phyloP scores from a whole-genome alignment of 2,113 vertebrate species.

The Hippocampus barbouri region DNA sequence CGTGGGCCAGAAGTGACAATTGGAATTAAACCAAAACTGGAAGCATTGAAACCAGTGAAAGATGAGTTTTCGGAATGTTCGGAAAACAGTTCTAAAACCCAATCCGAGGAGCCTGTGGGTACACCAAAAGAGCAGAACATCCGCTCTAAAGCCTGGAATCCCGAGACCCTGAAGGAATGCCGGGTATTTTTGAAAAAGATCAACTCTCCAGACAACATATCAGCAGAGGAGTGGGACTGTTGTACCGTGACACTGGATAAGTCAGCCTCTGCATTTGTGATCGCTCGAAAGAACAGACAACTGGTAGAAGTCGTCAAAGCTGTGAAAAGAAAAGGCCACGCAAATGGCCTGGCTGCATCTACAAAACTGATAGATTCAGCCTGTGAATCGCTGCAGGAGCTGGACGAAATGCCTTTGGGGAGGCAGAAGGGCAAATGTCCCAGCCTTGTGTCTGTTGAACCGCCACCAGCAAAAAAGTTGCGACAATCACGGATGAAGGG shows the following conservation, averaged over 20 bases:
- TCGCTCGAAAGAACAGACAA: constrained; percentile 38
- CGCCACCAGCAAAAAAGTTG: constrained; percentile 78
- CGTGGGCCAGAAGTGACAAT: constrained; percentile 4
- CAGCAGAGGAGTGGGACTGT: constrained; percentile 64
- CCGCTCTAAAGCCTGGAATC: constrained; percentile 79
- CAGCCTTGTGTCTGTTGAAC: constrained; percentile 39
- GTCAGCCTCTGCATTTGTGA: constrained; percentile 57
- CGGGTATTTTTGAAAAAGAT: constrained; percentile 94
- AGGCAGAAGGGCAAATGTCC: constrained; percentile 52
- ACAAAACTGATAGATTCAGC: constrained; percentile 27
- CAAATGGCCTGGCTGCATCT: constrained; percentile 19
- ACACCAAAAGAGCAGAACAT: constrained; percentile 69
- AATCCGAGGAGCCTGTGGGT: constrained; percentile 43
- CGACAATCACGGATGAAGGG: constrained; percentile 83
- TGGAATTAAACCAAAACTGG: constrained; percentile 27
- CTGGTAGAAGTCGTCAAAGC: constrained; percentile 47
- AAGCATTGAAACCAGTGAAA: constrained; percentile 27
- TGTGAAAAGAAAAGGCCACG: constrained; percentile 57
- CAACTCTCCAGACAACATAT: constrained; percentile 79
- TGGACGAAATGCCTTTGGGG: constrained; percentile 12
- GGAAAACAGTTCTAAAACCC: constrained; percentile 31
- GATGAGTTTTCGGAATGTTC: constrained; percentile 16
- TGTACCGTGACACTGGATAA: constrained; percentile 72
- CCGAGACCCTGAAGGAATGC: constrained; percentile 87
- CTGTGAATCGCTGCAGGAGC: constrained; percentile 37